phyloP scores from a whole-genome alignment of 2,888 invertebrate genomes.

The Schizaphis graminum region DNA sequence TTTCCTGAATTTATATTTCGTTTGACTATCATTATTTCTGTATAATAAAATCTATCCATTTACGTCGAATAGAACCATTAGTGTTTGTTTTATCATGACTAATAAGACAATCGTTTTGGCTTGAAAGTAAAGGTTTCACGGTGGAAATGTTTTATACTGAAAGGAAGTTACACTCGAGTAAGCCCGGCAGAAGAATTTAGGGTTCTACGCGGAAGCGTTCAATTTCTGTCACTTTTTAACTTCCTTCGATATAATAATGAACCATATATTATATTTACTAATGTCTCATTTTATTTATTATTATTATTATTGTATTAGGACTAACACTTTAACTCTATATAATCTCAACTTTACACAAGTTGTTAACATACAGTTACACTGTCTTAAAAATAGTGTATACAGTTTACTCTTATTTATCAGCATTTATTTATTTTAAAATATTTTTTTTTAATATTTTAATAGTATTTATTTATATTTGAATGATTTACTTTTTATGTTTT shows the following conservation, averaged over 20 bases:
- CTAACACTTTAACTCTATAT: background rate
- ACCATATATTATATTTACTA: conserved; percentile 39
- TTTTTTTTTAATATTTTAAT: background rate
- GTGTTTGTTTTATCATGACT: conserved; percentile 15
- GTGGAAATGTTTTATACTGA: conserved; percentile 28
- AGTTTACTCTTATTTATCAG: background rate
- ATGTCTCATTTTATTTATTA: background rate
- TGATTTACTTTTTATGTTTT: background rate
- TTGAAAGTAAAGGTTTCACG: conserved; percentile 9
- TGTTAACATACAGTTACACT: background rate
- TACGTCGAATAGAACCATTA: conserved; percentile 11
- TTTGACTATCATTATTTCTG: background rate
- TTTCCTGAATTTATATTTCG: background rate
- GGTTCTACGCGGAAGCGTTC: conserved; percentile 34
- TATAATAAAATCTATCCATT: background rate
- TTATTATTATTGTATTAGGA: background rate
- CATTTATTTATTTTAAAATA: background rate
- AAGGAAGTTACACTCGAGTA: conserved; percentile 52
- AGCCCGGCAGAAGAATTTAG: conserved; percentile 20
- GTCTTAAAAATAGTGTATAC: background rate
- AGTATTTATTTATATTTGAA: background rate
- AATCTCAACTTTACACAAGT: background rate
- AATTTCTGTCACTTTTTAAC: conserved; percentile 55
- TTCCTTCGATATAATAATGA: conserved; percentile 34
- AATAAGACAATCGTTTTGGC: conserved; percentile 38